Percentiles rank a stretch among this genome's conserved stretches.
phyloP scores from a whole-genome alignment of 2,888 invertebrate species.

The Rhagophthalmus giganteus region DNA sequence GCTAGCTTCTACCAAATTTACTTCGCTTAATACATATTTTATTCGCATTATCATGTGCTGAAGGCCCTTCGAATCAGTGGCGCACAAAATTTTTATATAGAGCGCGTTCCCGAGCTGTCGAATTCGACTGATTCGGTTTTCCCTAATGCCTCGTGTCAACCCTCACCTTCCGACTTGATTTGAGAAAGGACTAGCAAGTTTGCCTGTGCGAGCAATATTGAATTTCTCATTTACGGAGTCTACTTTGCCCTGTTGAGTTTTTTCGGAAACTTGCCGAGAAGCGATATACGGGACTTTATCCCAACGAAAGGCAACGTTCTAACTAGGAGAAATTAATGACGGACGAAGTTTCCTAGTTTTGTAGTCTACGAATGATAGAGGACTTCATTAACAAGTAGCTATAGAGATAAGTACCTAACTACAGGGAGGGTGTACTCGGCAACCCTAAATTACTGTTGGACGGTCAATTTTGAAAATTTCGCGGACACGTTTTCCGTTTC shows the following conservation, averaged over 20 bases:
- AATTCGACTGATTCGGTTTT: slow-evolving; percentile 12
- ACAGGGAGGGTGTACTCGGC: too few relatives aligned
- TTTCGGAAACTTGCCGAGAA: too few relatives aligned
- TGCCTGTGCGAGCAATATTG: not conserved
- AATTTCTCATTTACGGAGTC: not conserved
- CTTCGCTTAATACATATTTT: slow-evolving; percentile 20
- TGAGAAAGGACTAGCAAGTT: slow-evolving; percentile 10
- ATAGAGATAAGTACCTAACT: too few relatives aligned
- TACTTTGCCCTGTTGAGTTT: too few relatives aligned
- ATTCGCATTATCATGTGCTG: slow-evolving; percentile 19
- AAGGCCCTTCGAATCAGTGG: slow-evolving; percentile 17
- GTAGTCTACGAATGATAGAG: too few relatives aligned
- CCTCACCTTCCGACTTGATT: slow-evolving; percentile 10
- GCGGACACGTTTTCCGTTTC: too few relatives aligned
- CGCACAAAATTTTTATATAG: slow-evolving; percentile 19
- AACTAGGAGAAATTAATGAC: not conserved
- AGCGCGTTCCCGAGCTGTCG: slow-evolving; percentile 2
- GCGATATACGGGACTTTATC: too few relatives aligned
- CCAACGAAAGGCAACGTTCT: too few relatives aligned
- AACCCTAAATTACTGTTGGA: too few relatives aligned
- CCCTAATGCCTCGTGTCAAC: slow-evolving; percentile 18
- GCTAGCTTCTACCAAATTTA: slow-evolving; percentile 15
- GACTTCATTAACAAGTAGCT: too few relatives aligned
- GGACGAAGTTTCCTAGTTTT: not conserved
- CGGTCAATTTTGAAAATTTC: too few relatives aligned